Evolutionary conservation across 2,113 vertebrate species (phyloP).

Genomic region (Neopipo cinnamomea): DNA sequence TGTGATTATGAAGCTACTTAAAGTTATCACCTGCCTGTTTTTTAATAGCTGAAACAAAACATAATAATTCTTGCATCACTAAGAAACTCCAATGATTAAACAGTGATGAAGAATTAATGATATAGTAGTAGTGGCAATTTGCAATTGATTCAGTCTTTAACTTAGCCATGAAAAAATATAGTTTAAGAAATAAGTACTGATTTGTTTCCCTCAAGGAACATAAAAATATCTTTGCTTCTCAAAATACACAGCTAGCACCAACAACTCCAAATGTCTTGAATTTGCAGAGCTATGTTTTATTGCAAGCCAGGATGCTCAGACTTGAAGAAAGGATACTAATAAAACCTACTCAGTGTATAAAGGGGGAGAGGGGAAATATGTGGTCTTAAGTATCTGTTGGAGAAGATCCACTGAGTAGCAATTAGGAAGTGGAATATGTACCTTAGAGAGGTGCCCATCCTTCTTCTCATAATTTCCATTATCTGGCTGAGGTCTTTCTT

Average conservation of each 20-base stretch:
- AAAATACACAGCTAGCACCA: not conserved
- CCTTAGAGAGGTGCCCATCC: not conserved
- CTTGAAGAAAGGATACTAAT: not conserved
- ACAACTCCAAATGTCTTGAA: not conserved
- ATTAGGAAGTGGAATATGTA: not conserved
- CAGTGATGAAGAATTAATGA: not conserved
- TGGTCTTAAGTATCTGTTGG: rapidly evolving
- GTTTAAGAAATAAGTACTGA: not conserved
- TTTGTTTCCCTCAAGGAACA: not conserved
- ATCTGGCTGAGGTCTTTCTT: not conserved
- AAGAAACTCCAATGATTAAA: not conserved
- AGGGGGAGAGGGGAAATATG: rapidly evolving
- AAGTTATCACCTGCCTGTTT: not conserved
- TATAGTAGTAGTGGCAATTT: not conserved
- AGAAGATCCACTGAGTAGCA: not conserved
- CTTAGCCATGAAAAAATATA: not conserved
- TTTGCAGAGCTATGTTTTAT: not conserved
- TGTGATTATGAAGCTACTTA: not conserved
- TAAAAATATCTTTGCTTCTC: not conserved
- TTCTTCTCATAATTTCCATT: not conserved
- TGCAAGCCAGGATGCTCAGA: not conserved
- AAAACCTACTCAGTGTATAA: not conserved
- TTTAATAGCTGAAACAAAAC: conserved; percentile 4
- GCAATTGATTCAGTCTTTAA: not conserved
- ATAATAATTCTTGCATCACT: not conserved